Percentiles rank a stretch among this genome's conserved stretches.
phyloP scores from a whole-genome alignment of 2,888 invertebrate genomes.

The Mechanitis mazaeus region DNA sequence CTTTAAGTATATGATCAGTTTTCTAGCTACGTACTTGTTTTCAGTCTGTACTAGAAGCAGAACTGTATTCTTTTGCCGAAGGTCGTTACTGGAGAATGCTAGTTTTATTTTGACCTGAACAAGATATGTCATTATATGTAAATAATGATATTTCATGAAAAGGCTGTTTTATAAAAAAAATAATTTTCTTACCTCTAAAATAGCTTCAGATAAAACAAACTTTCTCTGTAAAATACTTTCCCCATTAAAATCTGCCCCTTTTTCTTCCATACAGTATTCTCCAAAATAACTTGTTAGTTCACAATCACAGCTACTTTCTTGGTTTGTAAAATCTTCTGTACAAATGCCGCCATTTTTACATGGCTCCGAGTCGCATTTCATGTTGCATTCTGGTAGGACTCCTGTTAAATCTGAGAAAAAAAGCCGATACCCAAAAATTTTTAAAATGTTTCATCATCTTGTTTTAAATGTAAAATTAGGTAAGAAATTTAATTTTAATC shows the following conservation, averaged over 20 bases:
- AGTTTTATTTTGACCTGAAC: slow-evolving; percentile 87
- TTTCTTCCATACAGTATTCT: slow-evolving; percentile 91
- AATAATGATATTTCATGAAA: not conserved
- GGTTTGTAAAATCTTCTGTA: slow-evolving; percentile 90
- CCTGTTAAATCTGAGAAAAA: slow-evolving; percentile 75
- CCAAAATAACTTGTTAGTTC: slow-evolving; percentile 93
- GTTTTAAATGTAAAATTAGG: too few species aligned
- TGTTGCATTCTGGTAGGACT: slow-evolving; percentile 87
- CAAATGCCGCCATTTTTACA: slow-evolving; percentile 93
- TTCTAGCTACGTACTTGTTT: slow-evolving; percentile 78
- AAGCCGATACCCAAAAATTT: not conserved
- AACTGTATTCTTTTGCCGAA: slow-evolving; percentile 86
- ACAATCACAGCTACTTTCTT: slow-evolving; percentile 91
- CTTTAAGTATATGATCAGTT: not conserved
- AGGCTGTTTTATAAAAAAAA: too few species aligned
- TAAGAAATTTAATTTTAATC: too few species aligned
- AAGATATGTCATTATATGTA: not conserved
- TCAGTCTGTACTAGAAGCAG: slow-evolving; percentile 88
- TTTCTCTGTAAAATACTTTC: slow-evolving; percentile 88
- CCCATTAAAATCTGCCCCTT: slow-evolving; percentile 92
- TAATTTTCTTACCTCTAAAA: slow-evolving; percentile 62
- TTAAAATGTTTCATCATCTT: not conserved
- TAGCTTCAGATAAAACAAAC: slow-evolving; percentile 82
- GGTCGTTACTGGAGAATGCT: slow-evolving; percentile 90
- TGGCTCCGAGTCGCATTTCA: slow-evolving; percentile 91